phyloP scores from a whole-genome alignment of 2,888 invertebrate genomes.

The Ceraclea dissimilis region DNA sequence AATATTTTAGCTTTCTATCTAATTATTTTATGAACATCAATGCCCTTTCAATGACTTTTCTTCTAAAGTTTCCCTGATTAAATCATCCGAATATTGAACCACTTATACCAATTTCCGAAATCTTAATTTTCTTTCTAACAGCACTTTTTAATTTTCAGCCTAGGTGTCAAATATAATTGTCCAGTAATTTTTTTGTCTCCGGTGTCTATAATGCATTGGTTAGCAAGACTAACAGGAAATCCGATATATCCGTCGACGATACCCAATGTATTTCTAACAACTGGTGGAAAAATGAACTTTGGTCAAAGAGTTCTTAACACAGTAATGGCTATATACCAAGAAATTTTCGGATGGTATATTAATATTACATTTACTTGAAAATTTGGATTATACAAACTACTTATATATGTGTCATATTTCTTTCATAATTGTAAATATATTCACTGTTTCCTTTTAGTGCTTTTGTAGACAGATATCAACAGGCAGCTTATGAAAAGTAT shows the following conservation, averaged over 20 bases:
- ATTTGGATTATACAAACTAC: too few species aligned
- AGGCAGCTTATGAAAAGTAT: constrained; percentile 12
- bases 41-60: too few species aligned
- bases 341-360: constrained; percentile 1
- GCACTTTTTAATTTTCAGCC: constrained; percentile 12
- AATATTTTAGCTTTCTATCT: too few species aligned
- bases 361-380: not conserved
- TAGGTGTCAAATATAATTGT: constrained; percentile 22
- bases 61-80: too few species aligned
- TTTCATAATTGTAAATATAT: too few species aligned
- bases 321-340: constrained; percentile 11
- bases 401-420: too few species aligned
- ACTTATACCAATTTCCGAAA: too few species aligned
- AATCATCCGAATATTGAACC: too few species aligned
- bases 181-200: constrained; percentile 21
- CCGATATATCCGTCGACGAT: constrained; percentile 15
- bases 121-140: too few species aligned
- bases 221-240: constrained; percentile 17
- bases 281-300: constrained; percentile 14
- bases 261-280: constrained; percentile 19
- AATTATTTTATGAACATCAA: too few species aligned
- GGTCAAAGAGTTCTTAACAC: constrained; percentile 15
- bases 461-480: not conserved
- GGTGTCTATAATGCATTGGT: constrained; percentile 16
- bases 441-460: not conserved